phyloP scores from a whole-genome alignment of 2,888 invertebrate genomes.

The Allacma fusca region DNA sequence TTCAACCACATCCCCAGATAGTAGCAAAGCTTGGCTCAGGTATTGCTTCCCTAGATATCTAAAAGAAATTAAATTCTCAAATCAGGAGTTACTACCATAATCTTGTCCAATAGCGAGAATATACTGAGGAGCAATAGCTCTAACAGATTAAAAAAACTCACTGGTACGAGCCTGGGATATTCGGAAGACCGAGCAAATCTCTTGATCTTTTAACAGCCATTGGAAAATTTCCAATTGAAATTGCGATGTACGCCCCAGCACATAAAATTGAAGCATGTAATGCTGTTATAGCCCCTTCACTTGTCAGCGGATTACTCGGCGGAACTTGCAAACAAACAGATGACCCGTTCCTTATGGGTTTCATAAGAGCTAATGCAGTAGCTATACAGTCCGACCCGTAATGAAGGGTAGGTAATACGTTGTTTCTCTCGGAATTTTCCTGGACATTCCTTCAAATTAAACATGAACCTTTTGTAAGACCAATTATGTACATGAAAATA shows the following conservation, averaged over 20 bases:
- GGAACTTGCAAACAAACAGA: conserved; percentile 45
- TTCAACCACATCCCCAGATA: conserved; percentile 41
- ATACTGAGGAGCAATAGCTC: too few species aligned
- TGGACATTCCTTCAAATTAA: background rate
- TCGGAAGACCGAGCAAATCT: conserved; percentile 76
- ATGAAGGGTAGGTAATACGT: conserved; percentile 77
- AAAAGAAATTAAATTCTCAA: conserved; percentile 23
- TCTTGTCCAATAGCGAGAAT: too few species aligned
- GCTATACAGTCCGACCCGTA: conserved; percentile 88
- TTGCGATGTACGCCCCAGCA: conserved; percentile 82
- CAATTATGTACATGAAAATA: too few species aligned
- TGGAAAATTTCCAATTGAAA: conserved; percentile 84
- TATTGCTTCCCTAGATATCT: conserved; percentile 54
- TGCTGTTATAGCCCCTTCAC: conserved; percentile 57
- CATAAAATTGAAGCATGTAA: conserved; percentile 73
- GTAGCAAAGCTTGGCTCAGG: conserved; percentile 53
- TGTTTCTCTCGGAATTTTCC: conserved; percentile 12
- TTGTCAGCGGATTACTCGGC: conserved; percentile 54
- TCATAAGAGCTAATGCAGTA: conserved; percentile 80
- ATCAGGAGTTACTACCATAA: too few species aligned
- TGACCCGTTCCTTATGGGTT: conserved; percentile 66
- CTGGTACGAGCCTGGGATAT: conserved; percentile 67
- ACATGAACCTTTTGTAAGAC: too few species aligned
- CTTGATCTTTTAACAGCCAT: conserved; percentile 81
- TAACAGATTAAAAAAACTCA: conserved; percentile 57